A percentile compares a stretch with the other conserved stretches of the same genome.
phyloP scores from a whole-genome alignment of 2,113 vertebrate species.

The Fregata magnificens region DNA sequence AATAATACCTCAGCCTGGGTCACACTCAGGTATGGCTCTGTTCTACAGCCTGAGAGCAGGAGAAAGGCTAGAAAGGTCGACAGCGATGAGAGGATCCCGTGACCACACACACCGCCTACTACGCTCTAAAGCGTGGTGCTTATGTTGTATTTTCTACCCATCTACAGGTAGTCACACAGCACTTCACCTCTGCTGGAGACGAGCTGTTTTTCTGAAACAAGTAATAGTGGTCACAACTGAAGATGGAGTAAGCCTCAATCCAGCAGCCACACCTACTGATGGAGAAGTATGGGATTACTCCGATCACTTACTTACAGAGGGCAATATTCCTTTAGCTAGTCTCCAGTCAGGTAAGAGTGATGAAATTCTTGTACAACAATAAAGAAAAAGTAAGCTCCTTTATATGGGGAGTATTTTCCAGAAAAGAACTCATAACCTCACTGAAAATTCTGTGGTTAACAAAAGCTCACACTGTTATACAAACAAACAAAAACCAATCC shows the following conservation, averaged over 20 bases:
- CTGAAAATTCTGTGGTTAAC: neutral
- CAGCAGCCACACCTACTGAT: neutral
- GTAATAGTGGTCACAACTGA: neutral
- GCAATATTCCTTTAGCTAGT: neutral
- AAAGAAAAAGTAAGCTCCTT: neutral
- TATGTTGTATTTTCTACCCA: neutral
- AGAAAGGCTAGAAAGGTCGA: neutral
- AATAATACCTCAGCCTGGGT: neutral
- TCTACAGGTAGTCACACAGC: neutral
- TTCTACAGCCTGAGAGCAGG: neutral
- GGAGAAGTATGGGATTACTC: neutral
- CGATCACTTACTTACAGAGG: neutral
- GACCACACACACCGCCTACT: neutral
- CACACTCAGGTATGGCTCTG: neutral
- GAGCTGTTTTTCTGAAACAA: neutral
- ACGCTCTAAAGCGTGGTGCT: neutral
- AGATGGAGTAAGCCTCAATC: neutral
- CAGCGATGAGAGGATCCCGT: neutral
- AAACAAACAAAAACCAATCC: neutral
- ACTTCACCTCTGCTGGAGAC: neutral
- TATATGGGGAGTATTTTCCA: neutral
- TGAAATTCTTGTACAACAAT: neutral
- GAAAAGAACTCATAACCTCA: neutral
- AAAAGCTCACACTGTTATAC: neutral
- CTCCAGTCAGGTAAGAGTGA: neutral